These are phyloP conservation scores for Onychomys torridus DNA, from an alignment of 2,797 vertebrate species.

Conservation along the genomic window DNA sequence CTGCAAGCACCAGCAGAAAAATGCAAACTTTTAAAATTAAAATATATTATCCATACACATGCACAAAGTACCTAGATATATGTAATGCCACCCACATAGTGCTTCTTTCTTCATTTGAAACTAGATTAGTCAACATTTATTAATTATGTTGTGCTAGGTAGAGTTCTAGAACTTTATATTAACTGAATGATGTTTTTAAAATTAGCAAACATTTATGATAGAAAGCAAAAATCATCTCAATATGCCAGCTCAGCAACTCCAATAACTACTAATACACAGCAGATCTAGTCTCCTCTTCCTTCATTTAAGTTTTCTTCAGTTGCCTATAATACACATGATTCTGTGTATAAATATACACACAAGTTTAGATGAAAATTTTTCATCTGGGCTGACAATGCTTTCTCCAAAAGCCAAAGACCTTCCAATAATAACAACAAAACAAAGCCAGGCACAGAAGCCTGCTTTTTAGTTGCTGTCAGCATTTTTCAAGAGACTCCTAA, in stretches of 20 bases:
- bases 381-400: background rate
- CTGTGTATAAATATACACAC: background rate
- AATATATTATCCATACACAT: background rate
- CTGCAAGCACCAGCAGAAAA: background rate
- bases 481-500: background rate
- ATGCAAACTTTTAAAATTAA: conserved; percentile 44
- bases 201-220: conserved; percentile 18
- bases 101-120: background rate
- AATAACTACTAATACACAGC: background rate
- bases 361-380: background rate
- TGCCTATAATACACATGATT: background rate
- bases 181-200: background rate
- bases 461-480: background rate
- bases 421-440: background rate
- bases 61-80: background rate
- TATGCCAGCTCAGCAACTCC: background rate
- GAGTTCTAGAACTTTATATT: background rate
- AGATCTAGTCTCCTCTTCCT: background rate
- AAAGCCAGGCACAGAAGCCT: background rate
- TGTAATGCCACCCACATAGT: background rate
- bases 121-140: conserved; percentile 36
- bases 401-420: background rate
- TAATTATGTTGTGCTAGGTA: conserved; percentile 10
- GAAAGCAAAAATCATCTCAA: background rate
- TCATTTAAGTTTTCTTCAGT: background rate